Base-by-base conservation (phyloP, 2,888 invertebrate species). In the Macrophya alboannulata region DNA sequence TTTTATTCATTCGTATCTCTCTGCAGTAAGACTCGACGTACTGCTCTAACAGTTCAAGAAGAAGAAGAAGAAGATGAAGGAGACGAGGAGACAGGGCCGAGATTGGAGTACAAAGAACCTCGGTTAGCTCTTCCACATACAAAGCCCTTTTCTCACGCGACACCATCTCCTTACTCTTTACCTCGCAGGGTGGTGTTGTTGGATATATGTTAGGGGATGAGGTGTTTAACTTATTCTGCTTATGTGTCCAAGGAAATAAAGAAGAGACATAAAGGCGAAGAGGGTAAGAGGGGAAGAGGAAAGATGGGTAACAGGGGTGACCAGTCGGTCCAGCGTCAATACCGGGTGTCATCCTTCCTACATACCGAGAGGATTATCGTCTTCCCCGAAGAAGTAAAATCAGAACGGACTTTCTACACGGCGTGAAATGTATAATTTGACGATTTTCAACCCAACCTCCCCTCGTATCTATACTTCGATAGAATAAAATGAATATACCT, bases 141-240 rank as follows among this genome's bases (percentile, higher is more conserved):
- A 81, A 81, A 62, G 59, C 81, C 55, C 62, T 81, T 81, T 81
- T 81, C 81, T 81, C 81, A 81, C 81, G 81, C 81, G 81, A 81
- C 81, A 81, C 59, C 81, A 51, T 81, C 51, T 37, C 40, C 81
- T 81, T 40, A 62, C 62, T 43, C 40, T 59, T 43, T 62, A 81
- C 59, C 31, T 74, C 72, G 25, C 43, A 48, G 25, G 79, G 17
- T 62, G 43, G 21, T 12, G 79, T 17, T 6, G 17, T 8, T 17
- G 25, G 15, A 31, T 76, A 51, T 31, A 15, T 25, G 62, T 37
- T 62, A 62, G 51, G 81, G 81, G 81, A 12, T 59, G 81, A 59
- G 62, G 25, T 62, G 51, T 62, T 62, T 17, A 77, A 55, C 21
- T 81, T 43, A 43, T 81, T 43, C 76, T 17, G n/a, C 25, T 48